Conservation (phyloP, 2,113 vertebrate genomes). For the Petroica traversi region DNA sequence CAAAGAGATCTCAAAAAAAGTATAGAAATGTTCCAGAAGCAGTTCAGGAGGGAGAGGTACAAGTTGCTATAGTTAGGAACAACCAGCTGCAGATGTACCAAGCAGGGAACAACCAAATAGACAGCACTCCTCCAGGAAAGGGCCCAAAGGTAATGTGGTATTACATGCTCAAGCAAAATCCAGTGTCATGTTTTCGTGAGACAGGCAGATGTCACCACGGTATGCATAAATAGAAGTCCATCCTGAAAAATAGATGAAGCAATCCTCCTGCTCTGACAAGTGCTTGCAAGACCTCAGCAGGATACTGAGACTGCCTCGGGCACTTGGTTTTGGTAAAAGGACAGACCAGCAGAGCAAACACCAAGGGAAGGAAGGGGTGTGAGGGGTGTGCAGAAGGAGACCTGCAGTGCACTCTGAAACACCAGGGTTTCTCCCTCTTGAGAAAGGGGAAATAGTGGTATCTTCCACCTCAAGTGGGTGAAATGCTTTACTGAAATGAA, state of each 20-base stretch:
- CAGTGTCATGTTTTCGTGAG: background rate
- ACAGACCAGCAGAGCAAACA: rapidly evolving
- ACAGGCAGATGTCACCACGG: background rate
- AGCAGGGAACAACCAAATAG: background rate
- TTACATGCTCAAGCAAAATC: background rate
- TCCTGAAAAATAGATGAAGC: background rate
- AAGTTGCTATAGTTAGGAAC: background rate
- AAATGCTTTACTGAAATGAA: background rate
- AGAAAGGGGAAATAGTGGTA: background rate
- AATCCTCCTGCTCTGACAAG: background rate
- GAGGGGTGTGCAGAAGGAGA: background rate
- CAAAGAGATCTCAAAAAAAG: background rate
- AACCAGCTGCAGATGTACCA: background rate
- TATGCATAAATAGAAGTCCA: background rate
- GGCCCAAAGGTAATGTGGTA: background rate
- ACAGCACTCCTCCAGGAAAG: background rate
- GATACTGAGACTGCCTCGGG: background rate
- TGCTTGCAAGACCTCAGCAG: background rate
- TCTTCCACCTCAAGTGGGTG: rapidly evolving
- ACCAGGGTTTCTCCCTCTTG: background rate
- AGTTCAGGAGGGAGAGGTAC: background rate
- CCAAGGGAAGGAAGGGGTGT: background rate
- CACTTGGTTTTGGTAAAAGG: rapidly evolving
- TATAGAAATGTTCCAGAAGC: background rate
- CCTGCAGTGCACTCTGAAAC: too few species aligned